Evolutionary conservation across 2,113 vertebrate genomes (phyloP).

Genomic region (Crotalus viridis): DNA sequence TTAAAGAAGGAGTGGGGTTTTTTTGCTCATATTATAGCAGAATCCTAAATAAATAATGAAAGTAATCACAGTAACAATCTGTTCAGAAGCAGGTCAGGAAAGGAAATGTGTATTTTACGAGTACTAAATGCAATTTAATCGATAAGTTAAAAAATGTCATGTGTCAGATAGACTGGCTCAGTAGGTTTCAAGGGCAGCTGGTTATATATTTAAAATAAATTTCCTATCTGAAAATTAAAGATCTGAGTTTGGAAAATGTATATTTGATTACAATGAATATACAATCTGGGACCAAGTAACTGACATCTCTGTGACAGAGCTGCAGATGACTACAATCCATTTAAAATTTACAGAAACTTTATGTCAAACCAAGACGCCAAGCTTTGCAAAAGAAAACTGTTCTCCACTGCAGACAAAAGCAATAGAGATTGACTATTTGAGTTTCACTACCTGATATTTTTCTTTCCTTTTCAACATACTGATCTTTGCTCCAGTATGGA

Average conservation of each 20-base stretch:
- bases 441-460: not conserved
- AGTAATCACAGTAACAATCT: not conserved
- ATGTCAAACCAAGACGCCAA: not conserved
- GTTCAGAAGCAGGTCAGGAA: not conserved
- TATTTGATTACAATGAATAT: not conserved
- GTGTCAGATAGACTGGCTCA: not conserved
- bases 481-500: not conserved
- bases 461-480: not conserved
- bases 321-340: not conserved
- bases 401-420: not conserved
- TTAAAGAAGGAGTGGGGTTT: accelerated
- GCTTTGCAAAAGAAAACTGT: not conserved
- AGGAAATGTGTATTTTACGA: not conserved
- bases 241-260: not conserved
- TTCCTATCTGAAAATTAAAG: not conserved
- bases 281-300: not conserved
- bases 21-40: not conserved
- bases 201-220: not conserved
- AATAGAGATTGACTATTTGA: not conserved
- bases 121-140: not conserved
- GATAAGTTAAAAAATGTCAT: not conserved
- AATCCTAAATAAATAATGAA: not conserved
- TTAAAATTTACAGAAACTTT: not conserved
- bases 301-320: not conserved
- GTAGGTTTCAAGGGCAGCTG: not conserved